These are phyloP conservation scores for Pemphredon lugubris DNA, from an alignment of 2,888 invertebrate species.

Conservation along the genomic window DNA sequence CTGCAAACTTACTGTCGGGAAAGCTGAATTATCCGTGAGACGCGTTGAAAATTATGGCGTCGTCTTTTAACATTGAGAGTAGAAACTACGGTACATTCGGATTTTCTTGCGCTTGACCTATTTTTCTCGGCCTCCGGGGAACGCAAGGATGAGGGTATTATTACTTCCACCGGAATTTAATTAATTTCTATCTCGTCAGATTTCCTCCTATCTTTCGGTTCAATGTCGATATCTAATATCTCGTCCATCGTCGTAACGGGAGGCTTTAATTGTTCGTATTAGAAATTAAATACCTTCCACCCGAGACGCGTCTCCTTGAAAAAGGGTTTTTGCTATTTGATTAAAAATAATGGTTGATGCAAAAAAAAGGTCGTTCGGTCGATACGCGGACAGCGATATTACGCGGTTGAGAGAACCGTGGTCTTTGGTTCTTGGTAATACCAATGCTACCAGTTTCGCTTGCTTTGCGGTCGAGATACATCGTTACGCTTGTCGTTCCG, in stretches of 20 bases:
- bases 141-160: slow-evolving; percentile 30
- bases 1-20: too few relatives aligned
- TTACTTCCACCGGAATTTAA: slow-evolving; percentile 53
- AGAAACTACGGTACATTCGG: slow-evolving; percentile 14
- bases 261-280: slow-evolving; percentile 3
- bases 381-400: too few relatives aligned
- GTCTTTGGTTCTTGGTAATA: too few relatives aligned
- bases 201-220: slow-evolving; percentile 20
- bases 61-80: slow-evolving; percentile 10
- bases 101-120: slow-evolving; percentile 54
- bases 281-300: too few relatives aligned
- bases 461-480: too few relatives aligned
- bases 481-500: too few relatives aligned
- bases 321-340: too few relatives aligned
- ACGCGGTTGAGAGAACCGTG: too few relatives aligned
- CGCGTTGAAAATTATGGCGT: slow-evolving; percentile 23
- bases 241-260: slow-evolving; percentile 9
- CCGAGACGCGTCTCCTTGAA: too few relatives aligned
- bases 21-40: slow-evolving; percentile 7
- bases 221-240: slow-evolving; percentile 20
- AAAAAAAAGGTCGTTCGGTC: too few relatives aligned
- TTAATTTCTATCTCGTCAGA: slow-evolving; percentile 38
- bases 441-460: too few relatives aligned
- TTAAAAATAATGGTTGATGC: too few relatives aligned
- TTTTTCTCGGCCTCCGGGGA: slow-evolving; percentile 34